These are phyloP conservation scores for Serilophus lunatus DNA, from an alignment of 2,113 vertebrate genomes.

Conservation along the genomic window DNA sequence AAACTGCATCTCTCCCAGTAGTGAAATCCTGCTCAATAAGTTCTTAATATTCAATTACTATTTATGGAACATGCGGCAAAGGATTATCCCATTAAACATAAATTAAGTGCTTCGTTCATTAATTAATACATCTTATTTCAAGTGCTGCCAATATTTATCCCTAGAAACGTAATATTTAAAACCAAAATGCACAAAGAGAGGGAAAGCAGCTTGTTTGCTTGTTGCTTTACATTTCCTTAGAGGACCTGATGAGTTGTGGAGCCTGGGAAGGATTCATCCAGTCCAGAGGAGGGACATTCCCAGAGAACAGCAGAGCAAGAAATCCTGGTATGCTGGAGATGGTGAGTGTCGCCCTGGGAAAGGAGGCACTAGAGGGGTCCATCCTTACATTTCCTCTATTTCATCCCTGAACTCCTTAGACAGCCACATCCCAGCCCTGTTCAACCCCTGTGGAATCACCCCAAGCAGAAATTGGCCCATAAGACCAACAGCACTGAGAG, in stretches of 20 bases:
- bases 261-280: not conserved
- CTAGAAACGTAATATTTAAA: slow-evolving; percentile 52
- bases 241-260: not conserved
- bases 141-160: slow-evolving; percentile 62
- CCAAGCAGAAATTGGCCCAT: not conserved
- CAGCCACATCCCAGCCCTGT: not conserved
- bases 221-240: not conserved
- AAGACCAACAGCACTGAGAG: not conserved
- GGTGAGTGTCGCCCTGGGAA: not conserved
- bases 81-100: slow-evolving; percentile 68
- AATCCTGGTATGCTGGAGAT: not conserved
- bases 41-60: slow-evolving; percentile 70
- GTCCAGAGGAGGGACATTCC: not conserved
- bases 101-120: slow-evolving; percentile 66
- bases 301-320: not conserved
- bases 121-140: slow-evolving; percentile 69
- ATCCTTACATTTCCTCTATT: fast-evolving
- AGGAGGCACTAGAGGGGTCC: not conserved
- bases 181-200: not conserved
- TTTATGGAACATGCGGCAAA: slow-evolving; percentile 58
- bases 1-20: slow-evolving; percentile 9
- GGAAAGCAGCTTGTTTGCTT: not conserved
- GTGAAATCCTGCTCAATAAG: slow-evolving; percentile 26
- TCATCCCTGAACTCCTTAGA: not conserved
- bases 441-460: not conserved